Percentiles rank a stretch among this genome's conserved stretches.
phyloP scores from a whole-genome alignment of 2,113 vertebrate species.

The Mandrillus leucophaeus region DNA sequence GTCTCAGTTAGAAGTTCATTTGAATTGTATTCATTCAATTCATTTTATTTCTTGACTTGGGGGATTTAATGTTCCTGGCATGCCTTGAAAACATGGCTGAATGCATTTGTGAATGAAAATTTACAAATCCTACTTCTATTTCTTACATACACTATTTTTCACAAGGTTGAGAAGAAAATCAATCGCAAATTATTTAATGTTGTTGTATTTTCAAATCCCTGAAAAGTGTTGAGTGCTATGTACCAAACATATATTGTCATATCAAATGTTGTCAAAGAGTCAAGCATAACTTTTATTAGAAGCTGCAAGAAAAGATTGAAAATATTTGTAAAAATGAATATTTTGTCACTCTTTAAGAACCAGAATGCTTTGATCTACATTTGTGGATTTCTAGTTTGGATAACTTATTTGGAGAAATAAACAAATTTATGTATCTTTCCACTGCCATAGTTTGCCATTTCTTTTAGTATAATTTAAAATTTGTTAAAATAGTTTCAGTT shows the following conservation, averaged over 20 bases:
- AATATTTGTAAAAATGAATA: neutral
- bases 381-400: neutral
- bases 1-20: neutral
- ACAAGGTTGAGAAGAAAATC: neutral
- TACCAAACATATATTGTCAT: neutral
- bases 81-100: constrained; percentile 2
- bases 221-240: neutral
- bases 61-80: neutral
- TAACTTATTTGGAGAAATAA: constrained; percentile 12
- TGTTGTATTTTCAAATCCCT: neutral
- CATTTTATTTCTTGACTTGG: neutral
- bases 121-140: neutral
- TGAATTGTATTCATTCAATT: neutral
- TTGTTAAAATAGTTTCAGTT: neutral
- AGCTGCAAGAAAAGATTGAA: neutral
- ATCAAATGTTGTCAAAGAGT: neutral
- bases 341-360: neutral
- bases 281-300: neutral
- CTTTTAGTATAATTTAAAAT: neutral
- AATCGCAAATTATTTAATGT: neutral
- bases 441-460: neutral
- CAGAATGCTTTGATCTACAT: neutral
- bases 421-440: neutral
- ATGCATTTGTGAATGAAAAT: constrained; percentile 53
- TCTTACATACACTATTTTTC: neutral